Base-by-base conservation (phyloP, 2,113 vertebrate genomes). In the Illadopsis cleaveri region DNA sequence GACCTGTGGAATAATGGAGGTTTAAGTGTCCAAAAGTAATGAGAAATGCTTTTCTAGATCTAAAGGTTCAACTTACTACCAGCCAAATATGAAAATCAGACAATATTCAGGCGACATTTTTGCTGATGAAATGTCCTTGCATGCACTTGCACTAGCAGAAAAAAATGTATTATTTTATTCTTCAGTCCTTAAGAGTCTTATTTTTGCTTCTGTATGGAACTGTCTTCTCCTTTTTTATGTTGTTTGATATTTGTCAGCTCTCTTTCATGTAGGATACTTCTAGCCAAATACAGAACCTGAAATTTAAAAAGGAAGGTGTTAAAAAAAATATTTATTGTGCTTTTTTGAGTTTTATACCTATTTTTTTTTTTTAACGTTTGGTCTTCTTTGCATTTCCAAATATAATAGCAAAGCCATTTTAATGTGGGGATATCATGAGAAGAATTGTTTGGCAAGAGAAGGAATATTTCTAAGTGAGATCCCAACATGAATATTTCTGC, bases 361-460 rank as follows among this genome's bases (percentile, higher is more conserved):
- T 19, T 17, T 31, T 2, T 16, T 54, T n/a, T 38, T 82, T 90
- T 27, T 18, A 51, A 73, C 4, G 24, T 92, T 96, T 94, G 33
- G 9, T 88, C 48, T 42, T 91, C 82, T 83, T 95, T 93, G n/a
- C 71, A 69, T 91, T 97, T 97, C 91, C 70, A 97, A 94, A 73
- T 85, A 70, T 44, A 82, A 90, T 50, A 95, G 35, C 57, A 94
- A 65, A 94, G 48, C 68, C 53, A 90, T 94, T 97, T 96, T 90
- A 95, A 78, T 95, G 54, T 91, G 82, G 54, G 90, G 81, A 93
- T 97, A 97, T 93, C 22, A 4, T 6, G 20, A 97, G 93, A 97
- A 98, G 88, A 97, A 87, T 80, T 86, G 54, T 95, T 97, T 98
- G 97, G 96, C 96, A 97, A 80, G 84, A 76, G 83, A 92, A 82